Evolutionary conservation across 1,140 invertebrate genomes (phyloP).

Genomic region (Apis cerana): DNA sequence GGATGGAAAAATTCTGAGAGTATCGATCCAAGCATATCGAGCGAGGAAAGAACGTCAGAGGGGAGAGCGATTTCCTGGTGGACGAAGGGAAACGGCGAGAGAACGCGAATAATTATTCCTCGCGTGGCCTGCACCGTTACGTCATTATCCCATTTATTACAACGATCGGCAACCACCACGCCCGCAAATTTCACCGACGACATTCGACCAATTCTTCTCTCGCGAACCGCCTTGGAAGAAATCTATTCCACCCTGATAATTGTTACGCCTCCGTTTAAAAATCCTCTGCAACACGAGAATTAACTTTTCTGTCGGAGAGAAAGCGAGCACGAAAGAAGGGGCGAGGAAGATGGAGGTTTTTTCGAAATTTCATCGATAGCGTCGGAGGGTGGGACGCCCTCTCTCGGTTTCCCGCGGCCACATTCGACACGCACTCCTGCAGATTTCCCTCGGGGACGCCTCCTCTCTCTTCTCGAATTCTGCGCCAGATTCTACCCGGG

Average conservation of each 20-base stretch:
- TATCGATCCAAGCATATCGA: too few relatives aligned
- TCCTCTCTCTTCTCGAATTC: constrained; percentile 58
- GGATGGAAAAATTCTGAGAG: too few relatives aligned
- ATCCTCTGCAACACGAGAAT: too few relatives aligned
- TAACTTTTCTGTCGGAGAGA: too few relatives aligned
- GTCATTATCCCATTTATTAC: constrained; percentile 75
- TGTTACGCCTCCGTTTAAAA: too few relatives aligned
- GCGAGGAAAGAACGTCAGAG: too few relatives aligned
- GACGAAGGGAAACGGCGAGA: constrained; percentile 8
- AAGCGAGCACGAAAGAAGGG: too few relatives aligned
- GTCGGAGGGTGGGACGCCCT: constrained; percentile 4
- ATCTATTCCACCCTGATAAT: too few relatives aligned
- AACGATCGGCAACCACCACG: constrained; percentile 69
- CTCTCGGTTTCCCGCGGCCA: constrained; percentile 58
- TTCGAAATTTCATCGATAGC: constrained; percentile 9
- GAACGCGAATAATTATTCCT: constrained; percentile 63
- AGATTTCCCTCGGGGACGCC: constrained; percentile 64
- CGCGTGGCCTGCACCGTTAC: constrained; percentile 65
- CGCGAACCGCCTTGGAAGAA: too few relatives aligned
- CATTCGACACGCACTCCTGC: constrained; percentile 64
- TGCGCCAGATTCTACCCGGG: constrained; percentile 49
- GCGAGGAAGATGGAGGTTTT: not conserved
- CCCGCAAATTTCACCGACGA: too few relatives aligned
- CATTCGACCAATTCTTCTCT: too few relatives aligned
- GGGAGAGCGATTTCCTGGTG: too few relatives aligned